Percentiles rank a stretch among this genome's conserved stretches.
Evolutionary conservation across 2,888 invertebrate genomes (phyloP).

Genomic region (Pedicia rivosa): DNA sequence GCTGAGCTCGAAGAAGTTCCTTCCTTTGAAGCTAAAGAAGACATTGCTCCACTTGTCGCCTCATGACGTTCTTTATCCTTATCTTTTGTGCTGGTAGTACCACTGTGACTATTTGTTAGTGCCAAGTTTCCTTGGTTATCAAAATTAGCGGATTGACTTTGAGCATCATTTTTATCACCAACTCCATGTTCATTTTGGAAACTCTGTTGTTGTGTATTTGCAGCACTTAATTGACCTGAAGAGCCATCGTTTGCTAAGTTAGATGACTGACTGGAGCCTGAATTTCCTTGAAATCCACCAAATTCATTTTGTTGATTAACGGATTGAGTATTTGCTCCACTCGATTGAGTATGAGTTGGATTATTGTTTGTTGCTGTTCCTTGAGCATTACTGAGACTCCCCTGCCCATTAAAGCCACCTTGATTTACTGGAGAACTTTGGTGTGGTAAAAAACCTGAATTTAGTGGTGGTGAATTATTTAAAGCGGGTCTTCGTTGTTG

Average conservation of each 20-base stretch:
- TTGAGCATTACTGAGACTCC: slow-evolving; percentile 1
- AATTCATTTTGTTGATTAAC: slow-evolving; percentile 13
- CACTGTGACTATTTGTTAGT: slow-evolving; percentile 23
- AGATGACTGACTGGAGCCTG: slow-evolving; percentile 25
- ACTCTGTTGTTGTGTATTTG: slow-evolving; percentile 23
- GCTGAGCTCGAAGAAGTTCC: slow-evolving; percentile 22
- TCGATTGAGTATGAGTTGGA: slow-evolving; percentile 9
- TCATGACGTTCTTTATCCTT: slow-evolving; percentile 16
- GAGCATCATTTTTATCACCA: slow-evolving; percentile 20
- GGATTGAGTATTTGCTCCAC: slow-evolving; percentile 22
- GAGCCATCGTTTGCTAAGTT: slow-evolving; percentile 23
- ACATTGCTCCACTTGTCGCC: slow-evolving; percentile 20
- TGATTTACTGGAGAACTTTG: background rate
- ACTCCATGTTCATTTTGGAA: slow-evolving; percentile 15
- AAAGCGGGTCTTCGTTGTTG: background rate
- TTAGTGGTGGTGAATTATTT: too few species aligned
- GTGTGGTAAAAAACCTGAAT: background rate
- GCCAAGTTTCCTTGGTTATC: slow-evolving; percentile 17
- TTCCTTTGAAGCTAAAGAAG: slow-evolving; percentile 18
- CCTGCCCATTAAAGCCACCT: background rate
- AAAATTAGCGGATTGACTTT: slow-evolving; percentile 26
- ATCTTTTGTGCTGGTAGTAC: slow-evolving; percentile 17
- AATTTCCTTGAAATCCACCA: slow-evolving; percentile 17
- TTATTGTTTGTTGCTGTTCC: background rate
- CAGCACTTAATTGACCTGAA: slow-evolving; percentile 24